These are phyloP conservation scores for Zosterops japonicus DNA, from an alignment of 2,113 vertebrate genomes.

Conservation along the genomic window DNA sequence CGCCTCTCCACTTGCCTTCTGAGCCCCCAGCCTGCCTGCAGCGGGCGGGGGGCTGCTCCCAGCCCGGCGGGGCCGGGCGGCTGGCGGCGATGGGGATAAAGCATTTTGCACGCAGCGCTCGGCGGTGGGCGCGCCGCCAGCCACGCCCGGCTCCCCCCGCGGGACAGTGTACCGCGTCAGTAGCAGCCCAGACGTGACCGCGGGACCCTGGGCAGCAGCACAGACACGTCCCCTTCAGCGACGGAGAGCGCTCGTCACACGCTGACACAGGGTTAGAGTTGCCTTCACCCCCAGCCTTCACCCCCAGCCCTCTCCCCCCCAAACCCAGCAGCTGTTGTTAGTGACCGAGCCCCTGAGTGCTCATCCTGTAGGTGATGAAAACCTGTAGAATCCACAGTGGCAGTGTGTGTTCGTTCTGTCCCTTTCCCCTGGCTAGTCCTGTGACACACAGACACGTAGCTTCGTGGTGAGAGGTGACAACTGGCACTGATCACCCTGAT, in stretches of 20 bases:
- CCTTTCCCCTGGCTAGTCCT: background rate
- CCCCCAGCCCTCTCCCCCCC: background rate
- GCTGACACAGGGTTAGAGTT: background rate
- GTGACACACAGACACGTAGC: background rate
- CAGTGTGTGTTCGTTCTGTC: background rate
- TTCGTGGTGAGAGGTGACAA: background rate
- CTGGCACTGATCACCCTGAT: background rate
- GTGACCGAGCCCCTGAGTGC: background rate
- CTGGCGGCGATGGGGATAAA: conserved; percentile 36
- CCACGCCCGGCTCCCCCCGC: background rate
- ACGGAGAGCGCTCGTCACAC: background rate
- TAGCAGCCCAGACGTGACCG: background rate
- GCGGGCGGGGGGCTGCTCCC: background rate
- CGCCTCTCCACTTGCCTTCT: conserved; percentile 4
- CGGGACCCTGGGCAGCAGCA: background rate
- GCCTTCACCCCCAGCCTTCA: conserved; percentile 57
- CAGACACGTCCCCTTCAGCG: background rate
- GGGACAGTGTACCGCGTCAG: background rate
- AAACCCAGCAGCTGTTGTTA: background rate
- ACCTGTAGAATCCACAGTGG: background rate
- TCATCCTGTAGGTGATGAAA: background rate
- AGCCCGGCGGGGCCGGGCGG: background rate
- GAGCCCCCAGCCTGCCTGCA: background rate
- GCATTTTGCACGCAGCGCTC: background rate
- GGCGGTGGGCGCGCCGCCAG: background rate